These are phyloP conservation scores for Theocolax elegans DNA, from an alignment of 1,140 invertebrate species.

Conservation along the genomic window DNA sequence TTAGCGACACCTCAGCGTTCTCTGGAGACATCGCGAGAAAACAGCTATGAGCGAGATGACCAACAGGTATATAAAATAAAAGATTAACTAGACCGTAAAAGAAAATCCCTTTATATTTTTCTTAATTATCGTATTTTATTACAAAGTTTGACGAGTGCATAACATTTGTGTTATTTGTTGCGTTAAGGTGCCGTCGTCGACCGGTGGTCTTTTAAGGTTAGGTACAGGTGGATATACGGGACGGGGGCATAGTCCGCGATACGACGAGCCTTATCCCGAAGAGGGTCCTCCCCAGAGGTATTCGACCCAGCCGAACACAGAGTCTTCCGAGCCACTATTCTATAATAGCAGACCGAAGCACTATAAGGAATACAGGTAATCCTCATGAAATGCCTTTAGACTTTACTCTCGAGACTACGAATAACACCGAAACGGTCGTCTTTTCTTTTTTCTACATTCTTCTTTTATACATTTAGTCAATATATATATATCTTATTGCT, in stretches of 20 bases:
- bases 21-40: conserved; percentile 83
- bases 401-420: too few species aligned
- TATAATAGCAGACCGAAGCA: conserved; percentile 88
- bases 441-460: too few species aligned
- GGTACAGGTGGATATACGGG: conserved; percentile 56
- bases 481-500: too few species aligned
- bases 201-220: conserved; percentile 42
- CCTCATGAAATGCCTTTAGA: too few species aligned
- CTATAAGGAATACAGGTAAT: conserved; percentile 70
- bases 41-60: conserved; percentile 85
- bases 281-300: conserved; percentile 68
- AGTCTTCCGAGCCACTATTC: conserved; percentile 83
- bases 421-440: too few species aligned
- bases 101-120: conserved; percentile 31
- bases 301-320: conserved; percentile 60
- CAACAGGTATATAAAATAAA: conserved; percentile 55
- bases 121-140: conserved; percentile 56
- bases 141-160: background rate
- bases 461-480: too few species aligned
- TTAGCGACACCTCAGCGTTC: conserved; percentile 83
- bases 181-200: conserved; percentile 56
- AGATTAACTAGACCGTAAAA: background rate
- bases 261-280: conserved; percentile 66
- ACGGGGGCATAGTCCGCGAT: conserved; percentile 63
- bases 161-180: background rate